Evolutionary conservation across 2,797 vertebrate genomes (phyloP), one percentile per base, ranked within the genome.

Genomic region (Sebastolobus alascanus): DNA sequence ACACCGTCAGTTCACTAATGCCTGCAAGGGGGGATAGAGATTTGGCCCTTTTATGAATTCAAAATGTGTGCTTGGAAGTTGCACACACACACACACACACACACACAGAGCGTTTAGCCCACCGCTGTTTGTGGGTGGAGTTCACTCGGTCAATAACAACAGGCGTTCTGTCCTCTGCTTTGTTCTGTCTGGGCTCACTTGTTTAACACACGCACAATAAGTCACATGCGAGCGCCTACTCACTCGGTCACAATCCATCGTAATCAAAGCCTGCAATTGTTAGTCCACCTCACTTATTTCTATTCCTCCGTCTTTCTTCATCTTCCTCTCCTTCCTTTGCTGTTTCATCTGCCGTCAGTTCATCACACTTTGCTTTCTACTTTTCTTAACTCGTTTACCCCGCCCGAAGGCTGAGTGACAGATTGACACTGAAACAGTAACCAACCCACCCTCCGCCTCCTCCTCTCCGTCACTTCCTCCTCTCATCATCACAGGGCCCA

Each of bases 391-490:
- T 29, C 69, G 1, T 73, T 77, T 66, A 59, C 27, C 11, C 46
- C 29, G 71, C 77, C 72, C 54, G 8, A 65, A 65, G 77, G 66
- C 66, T 77, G 27, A 79, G 46, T 73, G 78, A 77, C 79, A 82
- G 81, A 83, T 43, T 84, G 83, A 79, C 80, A 71, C 5, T 54
- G 27, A 86, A 77, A 77, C 61, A 76, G 27, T 78, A 70, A 77
- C 46, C 43, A 46, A 29, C 14, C 16, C 61, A 10, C 10, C 65
- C 12, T 10, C 11, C 7, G 12, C 54, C 8, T 16, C 4, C 2
- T 56, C 2, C 31, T 69, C 6, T 35, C 10, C 5, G 14, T 71
- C 71, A 67, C 68, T 16, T 64, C 63, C 22, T 27, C 50, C n/a
- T 64, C 54, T 67, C 61, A 37, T 74, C 69, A 69, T 70, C 64